These are phyloP conservation scores for Hapalemur alaotrensis DNA, from an alignment of 2,797 vertebrate genomes.

Conservation along the genomic window DNA sequence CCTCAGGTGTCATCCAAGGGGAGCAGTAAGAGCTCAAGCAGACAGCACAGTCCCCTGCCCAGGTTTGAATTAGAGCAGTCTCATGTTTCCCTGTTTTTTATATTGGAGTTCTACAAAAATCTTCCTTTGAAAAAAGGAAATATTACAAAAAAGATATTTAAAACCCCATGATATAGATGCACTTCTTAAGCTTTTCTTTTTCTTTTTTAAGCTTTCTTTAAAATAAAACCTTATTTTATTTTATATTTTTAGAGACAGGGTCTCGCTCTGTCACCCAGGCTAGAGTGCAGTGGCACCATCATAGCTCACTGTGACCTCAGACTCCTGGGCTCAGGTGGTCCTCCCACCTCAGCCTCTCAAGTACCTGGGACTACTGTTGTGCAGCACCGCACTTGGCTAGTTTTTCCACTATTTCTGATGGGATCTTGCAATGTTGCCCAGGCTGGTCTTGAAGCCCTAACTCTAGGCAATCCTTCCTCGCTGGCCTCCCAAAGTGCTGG, in stretches of 20 bases:
- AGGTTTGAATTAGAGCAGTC: background rate
- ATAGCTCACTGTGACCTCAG: background rate
- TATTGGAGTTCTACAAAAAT: background rate
- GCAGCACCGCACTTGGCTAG: background rate
- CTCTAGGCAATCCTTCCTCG: background rate
- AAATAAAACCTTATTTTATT: background rate
- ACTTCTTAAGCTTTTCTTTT: background rate
- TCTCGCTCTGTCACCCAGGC: background rate
- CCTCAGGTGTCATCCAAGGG: background rate
- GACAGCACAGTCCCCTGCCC: background rate
- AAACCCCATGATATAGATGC: background rate
- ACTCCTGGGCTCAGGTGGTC: background rate
- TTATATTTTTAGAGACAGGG: background rate
- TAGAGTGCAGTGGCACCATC: background rate
- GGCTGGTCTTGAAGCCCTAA: background rate
- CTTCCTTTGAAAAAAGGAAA: background rate
- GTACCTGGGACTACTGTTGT: background rate
- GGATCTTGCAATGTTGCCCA: background rate
- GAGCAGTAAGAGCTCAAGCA: background rate
- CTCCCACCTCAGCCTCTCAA: background rate
- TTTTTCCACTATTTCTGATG: background rate
- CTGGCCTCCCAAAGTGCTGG: background rate
- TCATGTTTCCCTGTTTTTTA: background rate
- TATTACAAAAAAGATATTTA: slow-evolving; percentile 32
- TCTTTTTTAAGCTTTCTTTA: background rate